phyloP scores from a whole-genome alignment of 2,888 invertebrate species.

The Pristionchus maxplancki region DNA sequence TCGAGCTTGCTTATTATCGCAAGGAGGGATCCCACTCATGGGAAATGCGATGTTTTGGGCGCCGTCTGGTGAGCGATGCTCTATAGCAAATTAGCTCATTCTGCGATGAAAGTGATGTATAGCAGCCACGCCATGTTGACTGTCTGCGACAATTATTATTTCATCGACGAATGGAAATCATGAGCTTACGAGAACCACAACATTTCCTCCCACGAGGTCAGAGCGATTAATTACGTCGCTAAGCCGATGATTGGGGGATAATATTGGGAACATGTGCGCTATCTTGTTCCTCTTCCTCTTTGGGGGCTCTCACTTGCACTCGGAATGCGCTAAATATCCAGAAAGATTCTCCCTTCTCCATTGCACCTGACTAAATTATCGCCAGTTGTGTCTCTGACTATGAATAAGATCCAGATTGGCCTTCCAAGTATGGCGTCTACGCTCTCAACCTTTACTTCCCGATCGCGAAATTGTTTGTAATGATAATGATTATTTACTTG shows the following conservation, averaged over 20 bases:
- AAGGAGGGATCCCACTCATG: neutral
- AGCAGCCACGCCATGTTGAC: neutral
- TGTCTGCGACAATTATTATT: neutral
- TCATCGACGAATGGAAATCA: neutral
- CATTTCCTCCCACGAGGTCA: neutral
- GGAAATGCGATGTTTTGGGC: neutral
- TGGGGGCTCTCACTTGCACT: neutral
- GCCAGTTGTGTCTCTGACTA: neutral
- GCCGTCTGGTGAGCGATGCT: neutral
- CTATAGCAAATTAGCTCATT: neutral
- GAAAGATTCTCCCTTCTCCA: neutral
- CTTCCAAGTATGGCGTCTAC: neutral
- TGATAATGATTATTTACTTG: neutral
- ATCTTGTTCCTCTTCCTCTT: neutral
- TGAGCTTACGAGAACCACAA: neutral
- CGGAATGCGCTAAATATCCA: neutral
- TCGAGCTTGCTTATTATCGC: neutral
- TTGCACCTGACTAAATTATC: conserved; percentile 24
- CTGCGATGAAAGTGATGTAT: neutral
- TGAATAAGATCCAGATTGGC: neutral
- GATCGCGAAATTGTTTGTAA: neutral
- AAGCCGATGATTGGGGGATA: neutral
- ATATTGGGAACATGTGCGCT: neutral
- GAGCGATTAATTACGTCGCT: neutral
- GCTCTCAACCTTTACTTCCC: neutral